These are phyloP conservation scores for Fragum fragum DNA, from an alignment of 2,888 invertebrate genomes.

Conservation along the genomic window DNA sequence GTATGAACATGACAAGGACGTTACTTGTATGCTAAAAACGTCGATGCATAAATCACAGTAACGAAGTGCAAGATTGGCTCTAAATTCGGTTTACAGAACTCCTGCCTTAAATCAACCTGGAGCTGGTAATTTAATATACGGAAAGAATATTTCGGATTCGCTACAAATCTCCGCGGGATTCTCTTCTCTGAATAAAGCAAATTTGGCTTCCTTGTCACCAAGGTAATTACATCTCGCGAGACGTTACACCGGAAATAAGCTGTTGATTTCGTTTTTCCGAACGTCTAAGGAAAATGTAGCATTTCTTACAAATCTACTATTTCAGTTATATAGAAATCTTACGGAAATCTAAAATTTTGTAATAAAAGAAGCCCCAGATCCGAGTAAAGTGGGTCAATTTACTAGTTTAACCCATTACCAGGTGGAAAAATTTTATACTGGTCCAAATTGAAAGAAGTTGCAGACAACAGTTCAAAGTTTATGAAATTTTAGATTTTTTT, in stretches of 20 bases:
- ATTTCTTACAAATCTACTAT: not conserved
- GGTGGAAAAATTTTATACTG: too few relatives aligned
- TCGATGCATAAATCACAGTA: not conserved
- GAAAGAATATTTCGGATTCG: conserved; percentile 15
- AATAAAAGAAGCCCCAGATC: too few relatives aligned
- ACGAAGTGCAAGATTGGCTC: not conserved
- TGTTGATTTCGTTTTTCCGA: conserved; percentile 26
- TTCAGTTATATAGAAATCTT: too few relatives aligned
- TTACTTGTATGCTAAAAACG: too few relatives aligned
- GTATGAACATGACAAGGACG: too few relatives aligned
- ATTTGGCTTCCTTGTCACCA: conserved; percentile 25
- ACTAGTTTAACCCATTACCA: too few relatives aligned
- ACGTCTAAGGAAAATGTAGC: not conserved
- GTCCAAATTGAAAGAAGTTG: too few relatives aligned
- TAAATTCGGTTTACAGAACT: not conserved
- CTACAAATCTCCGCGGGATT: conserved; percentile 12
- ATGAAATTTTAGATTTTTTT: too few relatives aligned
- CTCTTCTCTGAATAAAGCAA: conserved; percentile 2
- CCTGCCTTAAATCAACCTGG: conserved; percentile 19
- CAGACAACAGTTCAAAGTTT: too few relatives aligned
- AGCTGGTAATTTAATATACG: conserved; percentile 10
- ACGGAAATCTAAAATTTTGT: too few relatives aligned
- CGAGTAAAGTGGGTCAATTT: too few relatives aligned
- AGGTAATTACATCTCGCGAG: conserved; percentile 30
- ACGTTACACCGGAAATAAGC: conserved; percentile 25